phyloP scores from a whole-genome alignment of 2,113 vertebrate species.

The Cavia porcellus region DNA sequence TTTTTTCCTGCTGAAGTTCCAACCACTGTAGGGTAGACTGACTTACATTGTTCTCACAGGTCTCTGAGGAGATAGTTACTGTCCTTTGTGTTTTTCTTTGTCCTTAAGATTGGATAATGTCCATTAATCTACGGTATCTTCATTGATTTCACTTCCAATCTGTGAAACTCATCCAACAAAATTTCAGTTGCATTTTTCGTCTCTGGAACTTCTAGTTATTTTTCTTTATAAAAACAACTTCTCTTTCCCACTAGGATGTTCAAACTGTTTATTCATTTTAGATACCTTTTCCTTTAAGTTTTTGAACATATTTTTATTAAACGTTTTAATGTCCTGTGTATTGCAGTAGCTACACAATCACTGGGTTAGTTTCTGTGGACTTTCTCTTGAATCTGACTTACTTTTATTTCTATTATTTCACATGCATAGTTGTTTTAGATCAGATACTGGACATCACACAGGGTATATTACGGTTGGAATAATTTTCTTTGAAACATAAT shows the following conservation, averaged over 20 bases:
- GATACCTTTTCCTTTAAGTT: background rate
- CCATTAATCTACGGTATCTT: background rate
- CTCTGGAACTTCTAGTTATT: background rate
- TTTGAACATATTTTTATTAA: background rate
- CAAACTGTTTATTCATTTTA: background rate
- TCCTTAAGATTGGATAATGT: background rate
- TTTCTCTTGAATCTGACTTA: background rate
- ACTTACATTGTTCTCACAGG: too few species aligned
- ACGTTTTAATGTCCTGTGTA: background rate
- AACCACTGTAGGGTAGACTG: background rate
- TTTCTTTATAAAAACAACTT: background rate
- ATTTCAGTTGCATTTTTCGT: background rate
- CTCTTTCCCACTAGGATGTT: background rate
- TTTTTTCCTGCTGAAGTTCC: background rate
- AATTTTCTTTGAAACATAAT: background rate
- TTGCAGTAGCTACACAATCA: background rate
- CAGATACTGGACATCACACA: background rate
- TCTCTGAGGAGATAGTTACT: background rate
- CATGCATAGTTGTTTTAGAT: background rate
- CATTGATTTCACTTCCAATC: too few species aligned
- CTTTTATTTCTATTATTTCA: background rate
- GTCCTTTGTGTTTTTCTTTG: background rate
- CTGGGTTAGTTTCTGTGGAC: background rate
- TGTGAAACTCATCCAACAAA: background rate
- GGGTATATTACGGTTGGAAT: background rate